phyloP scores from a whole-genome alignment of 2,113 vertebrate genomes.

The Varanus komodoensis region DNA sequence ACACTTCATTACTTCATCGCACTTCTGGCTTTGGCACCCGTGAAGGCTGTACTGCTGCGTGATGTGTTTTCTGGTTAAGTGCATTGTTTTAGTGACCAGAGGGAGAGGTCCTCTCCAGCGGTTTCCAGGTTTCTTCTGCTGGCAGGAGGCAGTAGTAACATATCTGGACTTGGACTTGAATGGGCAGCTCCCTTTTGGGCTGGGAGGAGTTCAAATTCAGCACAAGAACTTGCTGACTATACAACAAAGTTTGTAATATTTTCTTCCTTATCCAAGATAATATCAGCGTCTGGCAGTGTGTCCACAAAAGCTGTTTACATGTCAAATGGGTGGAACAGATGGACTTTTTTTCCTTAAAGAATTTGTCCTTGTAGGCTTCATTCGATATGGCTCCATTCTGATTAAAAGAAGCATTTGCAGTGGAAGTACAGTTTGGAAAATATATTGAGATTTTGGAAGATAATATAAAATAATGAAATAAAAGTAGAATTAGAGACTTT shows the following conservation, averaged over 20 bases:
- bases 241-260: conserved; percentile 67
- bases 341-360: conserved; percentile 67
- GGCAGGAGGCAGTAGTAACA: conserved; percentile 36
- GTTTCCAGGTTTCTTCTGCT: conserved; percentile 19
- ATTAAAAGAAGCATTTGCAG: conserved; percentile 18
- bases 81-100: conserved; percentile 41
- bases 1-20: background rate
- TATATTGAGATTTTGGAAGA: conserved; percentile 31
- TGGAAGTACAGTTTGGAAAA: conserved; percentile 42
- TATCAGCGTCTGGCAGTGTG: conserved; percentile 66
- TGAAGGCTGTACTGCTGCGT: background rate
- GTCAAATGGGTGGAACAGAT: conserved; percentile 36
- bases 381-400: conserved; percentile 56
- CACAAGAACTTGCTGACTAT: conserved; percentile 61
- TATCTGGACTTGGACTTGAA: conserved; percentile 37
- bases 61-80: conserved; percentile 39
- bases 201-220: conserved; percentile 57
- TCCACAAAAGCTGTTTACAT: conserved; percentile 20
- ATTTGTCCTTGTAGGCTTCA: conserved; percentile 63
- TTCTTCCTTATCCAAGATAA: conserved; percentile 74
- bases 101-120: conserved; percentile 31
- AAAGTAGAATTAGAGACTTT: background rate
- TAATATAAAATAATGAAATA: background rate
- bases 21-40: background rate
- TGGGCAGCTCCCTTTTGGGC: background rate